Evolutionary conservation across 2,113 vertebrate species (phyloP).

Genomic region (cat (Felis catus)): DNA sequence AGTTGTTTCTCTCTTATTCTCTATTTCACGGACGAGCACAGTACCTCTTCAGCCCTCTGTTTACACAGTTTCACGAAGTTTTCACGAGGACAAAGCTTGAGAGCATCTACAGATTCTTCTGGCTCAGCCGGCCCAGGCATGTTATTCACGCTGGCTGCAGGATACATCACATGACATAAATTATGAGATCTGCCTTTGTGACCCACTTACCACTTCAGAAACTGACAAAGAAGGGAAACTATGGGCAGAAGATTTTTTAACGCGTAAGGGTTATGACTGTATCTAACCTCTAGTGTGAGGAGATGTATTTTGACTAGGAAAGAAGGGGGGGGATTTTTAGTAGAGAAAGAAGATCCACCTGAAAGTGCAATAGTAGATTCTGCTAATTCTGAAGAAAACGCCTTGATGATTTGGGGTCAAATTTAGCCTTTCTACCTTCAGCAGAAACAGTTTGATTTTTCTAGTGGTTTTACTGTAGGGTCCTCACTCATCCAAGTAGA

Average conservation of each 20-base stretch:
- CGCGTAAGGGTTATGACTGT: rapidly evolving
- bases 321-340: background rate
- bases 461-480: background rate
- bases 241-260: background rate
- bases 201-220: background rate
- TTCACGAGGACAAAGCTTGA: conserved; percentile 55
- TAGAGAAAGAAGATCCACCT: background rate
- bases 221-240: background rate
- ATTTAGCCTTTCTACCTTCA: background rate
- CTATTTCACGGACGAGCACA: background rate
- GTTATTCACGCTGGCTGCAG: background rate
- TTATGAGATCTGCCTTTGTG: background rate
- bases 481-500: background rate
- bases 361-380: background rate
- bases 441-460: background rate
- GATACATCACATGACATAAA: background rate
- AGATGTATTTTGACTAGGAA: background rate
- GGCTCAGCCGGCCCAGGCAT: background rate
- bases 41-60: conserved; percentile 39
- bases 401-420: background rate
- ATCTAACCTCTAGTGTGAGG: background rate
- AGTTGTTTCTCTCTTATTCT: background rate
- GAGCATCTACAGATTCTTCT: background rate
- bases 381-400: background rate
- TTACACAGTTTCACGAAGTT: conserved; percentile 8